Base-by-base conservation (phyloP, 2,797 vertebrate genomes). In the Paedocypris micromegethes region DNA sequence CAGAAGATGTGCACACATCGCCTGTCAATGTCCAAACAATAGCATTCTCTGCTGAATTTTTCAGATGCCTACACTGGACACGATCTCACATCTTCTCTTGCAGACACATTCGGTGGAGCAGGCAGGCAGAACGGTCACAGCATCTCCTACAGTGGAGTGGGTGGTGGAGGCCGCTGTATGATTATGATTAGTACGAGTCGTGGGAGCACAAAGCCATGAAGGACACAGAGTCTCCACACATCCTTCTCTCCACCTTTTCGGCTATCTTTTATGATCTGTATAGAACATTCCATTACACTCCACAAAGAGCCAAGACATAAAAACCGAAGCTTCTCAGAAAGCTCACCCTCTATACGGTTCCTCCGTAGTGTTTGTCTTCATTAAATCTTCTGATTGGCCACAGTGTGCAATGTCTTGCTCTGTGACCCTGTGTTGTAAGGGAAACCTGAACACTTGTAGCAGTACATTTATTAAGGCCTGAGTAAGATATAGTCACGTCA, bases 261-360 rank as follows among this genome's bases (percentile, higher is more conserved):
- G 23, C 53, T 54, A 41, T 62, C 53, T 56, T 74, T 74, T 66
- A 70, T 70, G 23, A 60, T 58, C 44, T 75, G 53, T 68, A 75
- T 50, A 63, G 61, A 9, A 44, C 53, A 58, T 39, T 66, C 48
- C 39, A 71, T 63, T 66, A 71, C 40, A 23, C 53, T 48, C 41
- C 6, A 58, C 37, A 54, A 40, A 75, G 57, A 55, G 59, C 55
- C 44, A 67, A 63, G 64, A 52, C 48, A 61, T 75, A 63, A 54
- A 71, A 7, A 42, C 40, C 40, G 39, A 58, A 60, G 63, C 5
- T 2, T n/a, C 38, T 39, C 7, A 61, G 53, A 74, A 62, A 52
- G 9, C 23, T 23, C 3, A 5, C 67, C 45, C n/a, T 50, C 44
- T 55, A 8, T 1, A 8, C 56, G 52, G 9, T 41, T 45, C 54